phyloP scores from a whole-genome alignment of 2,113 vertebrate genomes.

The Sceloporus tristichus region DNA sequence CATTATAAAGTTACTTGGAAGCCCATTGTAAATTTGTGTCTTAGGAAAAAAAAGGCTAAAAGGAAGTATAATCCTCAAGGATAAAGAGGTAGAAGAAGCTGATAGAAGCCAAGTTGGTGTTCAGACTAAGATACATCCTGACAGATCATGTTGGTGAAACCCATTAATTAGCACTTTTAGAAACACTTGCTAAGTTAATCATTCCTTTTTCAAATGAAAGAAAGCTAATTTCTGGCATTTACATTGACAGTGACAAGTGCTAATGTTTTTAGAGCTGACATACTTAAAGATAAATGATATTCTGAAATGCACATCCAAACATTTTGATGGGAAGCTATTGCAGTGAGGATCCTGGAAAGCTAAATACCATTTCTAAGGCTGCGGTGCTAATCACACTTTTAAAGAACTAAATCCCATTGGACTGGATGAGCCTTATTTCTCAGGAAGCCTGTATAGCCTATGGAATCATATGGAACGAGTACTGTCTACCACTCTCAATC shows the following conservation, averaged over 20 bases:
- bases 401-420: background rate
- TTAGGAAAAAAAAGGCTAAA: slow-evolving; percentile 52
- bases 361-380: slow-evolving; percentile 44
- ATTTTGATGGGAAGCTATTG: slow-evolving; percentile 68
- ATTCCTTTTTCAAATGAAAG: slow-evolving; percentile 83
- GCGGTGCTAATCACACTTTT: background rate
- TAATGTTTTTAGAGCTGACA: slow-evolving; percentile 85
- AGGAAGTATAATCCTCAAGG: slow-evolving; percentile 66
- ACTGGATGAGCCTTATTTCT: background rate
- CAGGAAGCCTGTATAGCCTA: background rate
- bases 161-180: slow-evolving; percentile 88
- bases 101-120: slow-evolving; percentile 71
- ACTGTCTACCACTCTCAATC: background rate
- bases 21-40: slow-evolving; percentile 43
- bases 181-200: slow-evolving; percentile 88
- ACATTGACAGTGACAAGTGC: slow-evolving; percentile 80
- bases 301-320: slow-evolving; percentile 75
- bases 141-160: slow-evolving; percentile 84
- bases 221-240: slow-evolving; percentile 86
- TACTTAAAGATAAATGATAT: slow-evolving; percentile 84
- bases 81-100: background rate
- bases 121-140: slow-evolving; percentile 77
- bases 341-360: slow-evolving; percentile 50
- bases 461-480: too few relatives aligned
- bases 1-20: slow-evolving; percentile 58